phyloP scores from a whole-genome alignment of 2,797 vertebrate species.

The Phoebastria nigripes region DNA sequence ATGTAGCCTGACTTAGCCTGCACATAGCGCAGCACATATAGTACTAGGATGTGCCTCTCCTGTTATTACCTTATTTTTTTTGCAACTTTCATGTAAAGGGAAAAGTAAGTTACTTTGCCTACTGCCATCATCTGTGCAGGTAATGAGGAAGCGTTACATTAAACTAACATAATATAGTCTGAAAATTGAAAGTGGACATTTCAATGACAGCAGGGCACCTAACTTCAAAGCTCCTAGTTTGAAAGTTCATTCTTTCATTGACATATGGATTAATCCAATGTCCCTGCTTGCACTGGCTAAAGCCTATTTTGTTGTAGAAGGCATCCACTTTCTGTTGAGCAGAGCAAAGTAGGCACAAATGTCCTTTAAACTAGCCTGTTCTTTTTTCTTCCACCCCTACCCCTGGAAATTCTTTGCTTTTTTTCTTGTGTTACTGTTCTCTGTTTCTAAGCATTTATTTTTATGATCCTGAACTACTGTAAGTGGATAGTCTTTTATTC shows the following conservation, averaged over 20 bases:
- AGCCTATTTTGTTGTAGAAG: background rate
- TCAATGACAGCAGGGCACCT: background rate
- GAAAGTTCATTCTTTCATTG: background rate
- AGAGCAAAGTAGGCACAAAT: background rate
- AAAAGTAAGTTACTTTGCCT: background rate
- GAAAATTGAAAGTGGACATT: background rate
- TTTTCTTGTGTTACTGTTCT: background rate
- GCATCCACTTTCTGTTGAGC: background rate
- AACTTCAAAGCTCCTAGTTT: background rate
- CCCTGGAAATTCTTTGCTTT: background rate
- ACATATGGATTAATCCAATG: background rate
- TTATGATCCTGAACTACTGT: background rate
- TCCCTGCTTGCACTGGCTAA: background rate
- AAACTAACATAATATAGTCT: background rate
- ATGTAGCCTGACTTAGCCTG: background rate
- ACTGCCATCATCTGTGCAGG: background rate
- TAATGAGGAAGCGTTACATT: background rate
- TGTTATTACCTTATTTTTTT: background rate
- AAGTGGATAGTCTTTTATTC: slow-evolving; percentile 13
- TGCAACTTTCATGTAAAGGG: background rate
- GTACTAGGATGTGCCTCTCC: background rate
- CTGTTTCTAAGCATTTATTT: background rate
- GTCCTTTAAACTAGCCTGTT: background rate
- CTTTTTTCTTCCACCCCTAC: background rate
- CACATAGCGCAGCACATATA: background rate